Evolutionary conservation across 2,113 vertebrate species (phyloP).

Genomic region (Orientallactaga bullata): DNA sequence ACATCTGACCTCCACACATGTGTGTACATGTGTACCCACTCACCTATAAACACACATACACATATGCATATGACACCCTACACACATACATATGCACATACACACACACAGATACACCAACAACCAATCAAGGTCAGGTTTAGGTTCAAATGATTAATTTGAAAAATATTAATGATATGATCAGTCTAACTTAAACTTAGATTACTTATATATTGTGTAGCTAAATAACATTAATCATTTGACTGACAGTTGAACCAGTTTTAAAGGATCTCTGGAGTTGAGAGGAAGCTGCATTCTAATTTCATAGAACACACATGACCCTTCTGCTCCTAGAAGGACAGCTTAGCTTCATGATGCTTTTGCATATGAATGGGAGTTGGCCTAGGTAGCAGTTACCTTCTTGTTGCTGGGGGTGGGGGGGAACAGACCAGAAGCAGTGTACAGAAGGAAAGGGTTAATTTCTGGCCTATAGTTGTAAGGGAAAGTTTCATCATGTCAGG

Average conservation of each 20-base stretch:
- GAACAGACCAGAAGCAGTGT: too few relatives aligned
- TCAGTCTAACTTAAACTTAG: background rate
- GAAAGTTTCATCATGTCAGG: too few relatives aligned
- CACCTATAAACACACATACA: too few relatives aligned
- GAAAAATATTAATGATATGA: background rate
- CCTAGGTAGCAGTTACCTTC: too few relatives aligned
- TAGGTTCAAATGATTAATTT: background rate
- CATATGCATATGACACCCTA: too few relatives aligned
- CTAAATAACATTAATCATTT: conserved; percentile 30
- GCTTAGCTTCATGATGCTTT: conserved; percentile 9
- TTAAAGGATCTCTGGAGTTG: background rate
- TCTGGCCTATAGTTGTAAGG: too few relatives aligned
- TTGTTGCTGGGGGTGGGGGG: too few relatives aligned
- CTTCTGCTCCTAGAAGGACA: background rate
- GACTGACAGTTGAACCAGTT: background rate
- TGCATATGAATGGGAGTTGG: background rate
- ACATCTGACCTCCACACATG: too few relatives aligned
- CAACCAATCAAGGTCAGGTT: background rate
- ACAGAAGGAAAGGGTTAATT: too few relatives aligned
- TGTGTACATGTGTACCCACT: too few relatives aligned
- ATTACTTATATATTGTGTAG: background rate
- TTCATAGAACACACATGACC: background rate
- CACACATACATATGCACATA: too few relatives aligned
- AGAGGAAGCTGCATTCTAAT: background rate
- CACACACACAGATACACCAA: too few relatives aligned